Conservation (phyloP, 2,888 invertebrate species). For the Sinotaia quadrata region DNA sequence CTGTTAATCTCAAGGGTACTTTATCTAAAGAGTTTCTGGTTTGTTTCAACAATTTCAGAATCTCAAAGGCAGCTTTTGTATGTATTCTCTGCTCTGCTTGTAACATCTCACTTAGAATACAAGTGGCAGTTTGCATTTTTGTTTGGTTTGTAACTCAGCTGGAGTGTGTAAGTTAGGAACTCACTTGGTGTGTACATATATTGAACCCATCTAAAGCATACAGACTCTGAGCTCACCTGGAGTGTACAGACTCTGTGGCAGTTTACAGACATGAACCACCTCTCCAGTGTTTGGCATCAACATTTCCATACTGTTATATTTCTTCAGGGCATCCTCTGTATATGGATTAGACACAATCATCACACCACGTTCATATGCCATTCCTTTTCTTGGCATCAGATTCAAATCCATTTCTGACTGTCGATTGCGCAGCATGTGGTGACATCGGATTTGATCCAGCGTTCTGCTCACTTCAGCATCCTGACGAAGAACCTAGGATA, state of each 20-base stretch:
- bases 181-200: no score
- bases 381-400: conserved; percentile 65
- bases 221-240: conserved; percentile 55
- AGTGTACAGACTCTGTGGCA: conserved; percentile 69
- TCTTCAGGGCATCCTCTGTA: conserved; percentile 65
- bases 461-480: conserved; percentile 44
- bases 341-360: conserved; percentile 70
- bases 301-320: conserved; percentile 69
- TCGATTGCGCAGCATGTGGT: conserved; percentile 67
- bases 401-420: conserved; percentile 68
- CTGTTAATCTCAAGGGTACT: no score
- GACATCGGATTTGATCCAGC: conserved; percentile 61
- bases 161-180: no score
- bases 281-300: conserved; percentile 64
- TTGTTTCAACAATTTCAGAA: no score
- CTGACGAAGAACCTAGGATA: conserved; percentile 21
- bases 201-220: no score
- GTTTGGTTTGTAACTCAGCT: no score
- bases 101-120: no score
- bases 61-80: no score
- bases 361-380: conserved; percentile 63
- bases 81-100: no score
- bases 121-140: no score
- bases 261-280: conserved; percentile 64
- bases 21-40: no score